phyloP scores from a whole-genome alignment of 2,113 vertebrate genomes.

The Hemicordylus capensis region DNA sequence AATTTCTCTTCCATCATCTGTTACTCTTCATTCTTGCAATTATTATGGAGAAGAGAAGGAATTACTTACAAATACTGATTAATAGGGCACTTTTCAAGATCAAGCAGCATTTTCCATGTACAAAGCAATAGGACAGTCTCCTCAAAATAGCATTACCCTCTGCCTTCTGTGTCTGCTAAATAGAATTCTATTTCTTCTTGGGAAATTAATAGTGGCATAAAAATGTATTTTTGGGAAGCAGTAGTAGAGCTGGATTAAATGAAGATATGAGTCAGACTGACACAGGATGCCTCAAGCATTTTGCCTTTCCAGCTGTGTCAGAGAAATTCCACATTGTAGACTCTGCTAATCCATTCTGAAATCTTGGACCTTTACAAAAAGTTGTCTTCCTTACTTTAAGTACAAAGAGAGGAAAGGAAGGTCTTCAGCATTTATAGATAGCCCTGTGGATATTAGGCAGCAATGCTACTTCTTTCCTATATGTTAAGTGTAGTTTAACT shows the following conservation, averaged over 20 bases:
- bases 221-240: conserved; percentile 51
- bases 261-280: conserved; percentile 66
- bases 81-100: conserved; percentile 39
- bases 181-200: conserved; percentile 39
- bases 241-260: conserved; percentile 58
- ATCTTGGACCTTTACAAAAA: conserved; percentile 52
- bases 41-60: conserved; percentile 30
- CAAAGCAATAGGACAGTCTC: conserved; percentile 35
- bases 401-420: conserved; percentile 20
- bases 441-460: not conserved
- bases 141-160: conserved; percentile 37
- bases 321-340: conserved; percentile 24
- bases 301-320: conserved; percentile 64
- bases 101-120: conserved; percentile 45
- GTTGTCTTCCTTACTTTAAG: conserved; percentile 29
- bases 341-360: conserved; percentile 57
- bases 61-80: conserved; percentile 42
- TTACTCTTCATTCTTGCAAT: conserved; percentile 13
- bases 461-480: fast-evolving
- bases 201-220: conserved; percentile 46
- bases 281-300: conserved; percentile 54
- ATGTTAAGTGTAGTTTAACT: not conserved
- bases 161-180: conserved; percentile 41
- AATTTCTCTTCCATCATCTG: conserved; percentile 32
- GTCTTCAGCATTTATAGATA: not conserved